Evolutionary conservation across 2,888 invertebrate genomes (phyloP), one percentile per base, ranked within the genome.

Genomic region (Eupithecia insigniata): DNA sequence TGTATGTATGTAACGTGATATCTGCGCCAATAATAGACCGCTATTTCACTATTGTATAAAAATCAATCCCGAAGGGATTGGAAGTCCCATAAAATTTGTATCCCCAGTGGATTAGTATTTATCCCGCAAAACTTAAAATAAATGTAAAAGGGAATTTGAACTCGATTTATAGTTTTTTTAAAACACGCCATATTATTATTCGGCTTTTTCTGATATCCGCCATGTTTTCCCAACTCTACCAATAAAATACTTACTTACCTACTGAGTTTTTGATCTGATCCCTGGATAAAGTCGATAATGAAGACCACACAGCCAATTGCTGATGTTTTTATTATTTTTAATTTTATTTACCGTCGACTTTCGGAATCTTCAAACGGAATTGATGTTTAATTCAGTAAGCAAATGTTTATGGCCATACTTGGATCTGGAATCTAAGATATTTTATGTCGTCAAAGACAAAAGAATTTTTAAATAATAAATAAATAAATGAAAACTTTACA

Each of bases 311-410:
- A 74, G 66, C 36, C 71, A 74, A 75, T 67, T 72, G 74, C 74
- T 77, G 82, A 77, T 69, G 74, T 74, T 73, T 80, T 82, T 77
- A 76, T 75, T 74, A 75, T 81, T 80, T 75, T 60, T 73, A 74
- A 80, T 76, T 64, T 70, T 78, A 79, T 78, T 80, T 79, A 79
- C 75, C 74, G 62, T 58, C 34, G 51, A 66, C 72, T 72, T 74
- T 69, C 67, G 26, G 55, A 30, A 36, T 66, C 58, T 67, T 64
- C 51, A 55, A 68, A 66, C 43, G 66, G 67, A 46, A 69, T 66
- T 55, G 70, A 69, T 70, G 67, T 69, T 70, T 70, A 67, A 75
- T 68, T 72, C 66, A 75, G 46, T 36, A 67, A 62, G 67, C 34
- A 34, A 55, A 62, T 34, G 32, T 22, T 62, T 22, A 62, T 62